Percentiles rank a stretch among this genome's conserved stretches.
phyloP scores from a whole-genome alignment of 2,113 vertebrate species.

The Abramis brama region DNA sequence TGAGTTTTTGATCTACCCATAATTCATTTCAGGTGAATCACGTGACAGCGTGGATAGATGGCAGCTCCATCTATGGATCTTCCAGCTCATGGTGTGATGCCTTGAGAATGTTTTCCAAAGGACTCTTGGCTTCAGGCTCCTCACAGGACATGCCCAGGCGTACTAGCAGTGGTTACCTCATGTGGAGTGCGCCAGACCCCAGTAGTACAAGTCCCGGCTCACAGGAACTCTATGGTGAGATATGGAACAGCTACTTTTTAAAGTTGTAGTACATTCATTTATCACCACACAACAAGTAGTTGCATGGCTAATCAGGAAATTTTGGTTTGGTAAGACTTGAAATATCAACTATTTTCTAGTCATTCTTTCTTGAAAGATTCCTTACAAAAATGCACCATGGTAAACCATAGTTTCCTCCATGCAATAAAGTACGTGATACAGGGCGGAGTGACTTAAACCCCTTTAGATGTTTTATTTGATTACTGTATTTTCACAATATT shows the following conservation, averaged over 20 bases:
- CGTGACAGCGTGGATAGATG: conserved; percentile 94
- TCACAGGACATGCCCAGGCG: conserved; percentile 73
- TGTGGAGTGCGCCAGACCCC: conserved; percentile 88
- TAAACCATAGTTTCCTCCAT: not conserved
- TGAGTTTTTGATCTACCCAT: not conserved
- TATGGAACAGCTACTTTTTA: not conserved
- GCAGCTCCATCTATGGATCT: conserved; percentile 94
- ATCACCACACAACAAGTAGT: not conserved
- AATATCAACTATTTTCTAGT: not conserved
- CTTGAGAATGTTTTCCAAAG: conserved; percentile 83
- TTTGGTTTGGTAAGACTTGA: not conserved
- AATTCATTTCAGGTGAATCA: conserved; percentile 78
- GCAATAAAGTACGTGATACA: not conserved
- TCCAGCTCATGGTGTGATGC: conserved; percentile 90
- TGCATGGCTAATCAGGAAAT: not conserved
- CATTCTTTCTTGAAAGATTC: not conserved
- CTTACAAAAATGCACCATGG: not conserved
- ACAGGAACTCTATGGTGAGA: conserved; percentile 78
- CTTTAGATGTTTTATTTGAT: no score
- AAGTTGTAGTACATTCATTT: not conserved
- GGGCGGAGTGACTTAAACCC: not conserved
- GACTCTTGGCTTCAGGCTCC: conserved; percentile 76
- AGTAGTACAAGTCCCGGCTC: conserved; percentile 76
- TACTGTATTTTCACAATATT: not conserved
- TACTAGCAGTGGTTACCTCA: conserved; percentile 64